Conservation (phyloP, 2,113 vertebrate genomes). For the Lanius ludovicianus region DNA sequence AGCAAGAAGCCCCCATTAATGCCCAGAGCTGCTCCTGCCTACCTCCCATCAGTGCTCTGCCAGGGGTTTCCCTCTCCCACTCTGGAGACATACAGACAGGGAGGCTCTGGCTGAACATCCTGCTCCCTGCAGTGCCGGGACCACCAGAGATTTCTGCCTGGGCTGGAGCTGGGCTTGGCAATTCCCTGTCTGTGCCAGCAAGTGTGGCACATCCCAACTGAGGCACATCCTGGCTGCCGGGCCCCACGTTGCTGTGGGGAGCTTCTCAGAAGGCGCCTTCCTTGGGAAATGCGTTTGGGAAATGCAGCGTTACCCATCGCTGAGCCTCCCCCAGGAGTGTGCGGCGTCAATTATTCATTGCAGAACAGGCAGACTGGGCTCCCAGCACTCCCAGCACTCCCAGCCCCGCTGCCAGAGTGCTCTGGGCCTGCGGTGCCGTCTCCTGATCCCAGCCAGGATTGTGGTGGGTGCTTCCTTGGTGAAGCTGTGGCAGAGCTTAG, state of each 20-base stretch:
- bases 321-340: background rate
- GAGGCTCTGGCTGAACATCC: background rate
- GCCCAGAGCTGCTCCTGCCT: background rate
- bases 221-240: fast-evolving
- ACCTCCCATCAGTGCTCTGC: fast-evolving
- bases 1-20: fast-evolving
- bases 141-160: background rate
- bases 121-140: fast-evolving
- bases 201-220: background rate
- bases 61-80: background rate
- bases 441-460: background rate
- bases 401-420: background rate
- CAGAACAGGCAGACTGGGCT: background rate
- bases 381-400: background rate
- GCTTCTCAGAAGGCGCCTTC: constrained; percentile 11
- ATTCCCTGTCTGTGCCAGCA: background rate
- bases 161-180: background rate
- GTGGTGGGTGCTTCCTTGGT: background rate
- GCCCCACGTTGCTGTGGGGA: background rate
- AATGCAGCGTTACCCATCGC: constrained; percentile 2
- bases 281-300: constrained; percentile 46
- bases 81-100: fast-evolving
- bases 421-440: background rate
- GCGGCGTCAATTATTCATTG: constrained; percentile 38
- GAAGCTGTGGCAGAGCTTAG: background rate